Evolutionary conservation across 2,797 vertebrate genomes (phyloP).

Genomic region (Alosa sapidissima): DNA sequence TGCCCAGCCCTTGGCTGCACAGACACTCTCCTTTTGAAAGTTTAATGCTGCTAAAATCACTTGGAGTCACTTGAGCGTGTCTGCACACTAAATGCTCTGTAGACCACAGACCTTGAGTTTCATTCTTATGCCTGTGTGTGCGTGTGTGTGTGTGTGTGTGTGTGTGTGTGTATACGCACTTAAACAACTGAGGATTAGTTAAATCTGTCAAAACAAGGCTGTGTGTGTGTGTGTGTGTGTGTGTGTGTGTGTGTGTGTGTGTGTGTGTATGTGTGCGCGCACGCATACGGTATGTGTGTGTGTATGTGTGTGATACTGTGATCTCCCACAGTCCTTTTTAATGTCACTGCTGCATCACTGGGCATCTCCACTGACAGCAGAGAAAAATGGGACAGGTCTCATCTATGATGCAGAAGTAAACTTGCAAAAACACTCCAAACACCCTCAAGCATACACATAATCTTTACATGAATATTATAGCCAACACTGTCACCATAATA

Average conservation of each 20-base stretch:
- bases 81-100: background rate
- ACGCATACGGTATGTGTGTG: background rate
- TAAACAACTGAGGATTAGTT: too few relatives aligned
- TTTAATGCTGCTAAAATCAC: background rate
- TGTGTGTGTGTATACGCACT: too few relatives aligned
- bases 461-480: too few relatives aligned
- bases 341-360: too few relatives aligned
- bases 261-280: background rate
- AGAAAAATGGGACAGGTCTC: too few relatives aligned
- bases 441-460: background rate
- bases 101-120: background rate
- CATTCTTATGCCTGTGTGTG: too few relatives aligned
- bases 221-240: conserved; percentile 5
- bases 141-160: too few relatives aligned
- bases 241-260: background rate
- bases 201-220: background rate
- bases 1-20: background rate
- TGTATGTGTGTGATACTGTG: background rate
- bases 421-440: background rate
- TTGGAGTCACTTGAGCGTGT: background rate
- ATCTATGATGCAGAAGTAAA: too few relatives aligned
- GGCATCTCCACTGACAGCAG: too few relatives aligned
- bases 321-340: background rate
- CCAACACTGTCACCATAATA: background rate
- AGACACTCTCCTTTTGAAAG: background rate